phyloP scores from a whole-genome alignment of 53 echinoderm and acorn worm species.

The Astropecten irregularis region DNA sequence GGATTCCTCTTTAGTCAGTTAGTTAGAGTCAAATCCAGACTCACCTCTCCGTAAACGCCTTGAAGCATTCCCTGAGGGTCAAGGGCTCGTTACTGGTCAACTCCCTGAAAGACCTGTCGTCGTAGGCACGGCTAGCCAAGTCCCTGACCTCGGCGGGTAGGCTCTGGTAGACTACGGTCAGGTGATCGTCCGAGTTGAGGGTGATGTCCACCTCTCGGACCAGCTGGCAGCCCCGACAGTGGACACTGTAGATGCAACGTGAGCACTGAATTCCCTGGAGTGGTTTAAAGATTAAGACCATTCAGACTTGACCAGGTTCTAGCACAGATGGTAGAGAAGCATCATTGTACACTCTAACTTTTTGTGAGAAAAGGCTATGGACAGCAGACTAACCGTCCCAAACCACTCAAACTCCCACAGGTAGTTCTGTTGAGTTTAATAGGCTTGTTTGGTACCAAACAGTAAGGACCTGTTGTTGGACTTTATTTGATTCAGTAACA shows the following conservation, averaged over 20 bases:
- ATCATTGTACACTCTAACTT: too few species aligned
- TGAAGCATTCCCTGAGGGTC: slow-evolving; percentile 91
- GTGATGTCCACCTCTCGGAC: slow-evolving; percentile 88
- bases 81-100: slow-evolving; percentile 69
- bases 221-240: slow-evolving; percentile 92
- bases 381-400: too few species aligned
- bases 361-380: too few species aligned
- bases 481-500: too few species aligned
- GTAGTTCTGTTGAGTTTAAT: too few species aligned
- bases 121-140: slow-evolving; percentile 74
- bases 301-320: background rate
- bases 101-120: slow-evolving; percentile 78
- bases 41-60: slow-evolving; percentile 96
- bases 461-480: too few species aligned
- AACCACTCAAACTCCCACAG: too few species aligned
- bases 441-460: too few species aligned
- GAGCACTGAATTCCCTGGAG: slow-evolving; percentile 86
- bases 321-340: too few species aligned
- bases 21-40: too few species aligned
- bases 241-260: slow-evolving; percentile 81
- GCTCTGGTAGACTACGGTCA: slow-evolving; percentile 84
- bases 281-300: too few species aligned
- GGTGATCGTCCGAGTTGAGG: slow-evolving; percentile 86
- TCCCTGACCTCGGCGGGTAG: slow-evolving; percentile 78
- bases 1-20: too few species aligned